Conservation (phyloP, 2,113 vertebrate species). For the Conger conger region DNA sequence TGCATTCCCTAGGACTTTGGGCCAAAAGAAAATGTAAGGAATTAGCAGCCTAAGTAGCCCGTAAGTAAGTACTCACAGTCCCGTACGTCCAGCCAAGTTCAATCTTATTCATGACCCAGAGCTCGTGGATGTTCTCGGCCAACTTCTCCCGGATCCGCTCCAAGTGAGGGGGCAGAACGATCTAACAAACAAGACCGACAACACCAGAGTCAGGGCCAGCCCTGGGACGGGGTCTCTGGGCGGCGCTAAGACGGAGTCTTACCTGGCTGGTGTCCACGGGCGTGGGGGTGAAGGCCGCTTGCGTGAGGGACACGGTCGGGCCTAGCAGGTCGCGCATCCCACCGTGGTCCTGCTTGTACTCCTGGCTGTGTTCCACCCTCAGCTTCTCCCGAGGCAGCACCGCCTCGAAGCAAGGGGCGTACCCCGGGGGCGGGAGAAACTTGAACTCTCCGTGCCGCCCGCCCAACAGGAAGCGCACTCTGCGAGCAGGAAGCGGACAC, state of each 20-base stretch:
- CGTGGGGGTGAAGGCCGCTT: slow-evolving; percentile 89
- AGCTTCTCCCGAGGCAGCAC: slow-evolving; percentile 89
- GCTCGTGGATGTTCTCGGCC: slow-evolving; percentile 95
- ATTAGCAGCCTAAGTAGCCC: background rate
- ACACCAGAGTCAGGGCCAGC: background rate
- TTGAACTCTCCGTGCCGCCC: slow-evolving; percentile 96
- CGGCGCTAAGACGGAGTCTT: slow-evolving; percentile 5
- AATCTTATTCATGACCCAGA: slow-evolving; percentile 99
- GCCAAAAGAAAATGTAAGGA: background rate
- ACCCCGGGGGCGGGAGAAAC: slow-evolving; percentile 91
- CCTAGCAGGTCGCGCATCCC: slow-evolving; percentile 81
- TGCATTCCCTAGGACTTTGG: no score
- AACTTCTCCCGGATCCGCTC: slow-evolving; percentile 92
- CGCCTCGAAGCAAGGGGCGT: slow-evolving; percentile 91
- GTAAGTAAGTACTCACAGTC: slow-evolving; percentile 68
- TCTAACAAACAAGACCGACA: slow-evolving; percentile 56
- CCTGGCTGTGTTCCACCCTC: slow-evolving; percentile 84
- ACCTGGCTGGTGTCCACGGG: slow-evolving; percentile 95
- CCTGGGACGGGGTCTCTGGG: background rate
- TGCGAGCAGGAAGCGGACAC: slow-evolving; percentile 43
- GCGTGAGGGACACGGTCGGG: slow-evolving; percentile 83
- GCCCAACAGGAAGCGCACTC: slow-evolving; percentile 88
- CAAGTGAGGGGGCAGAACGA: slow-evolving; percentile 87
- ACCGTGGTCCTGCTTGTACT: slow-evolving; percentile 80
- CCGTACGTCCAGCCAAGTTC: slow-evolving; percentile 95